Conservation (phyloP, 2,888 invertebrate genomes). For the Rhyacophila evoluta region DNA sequence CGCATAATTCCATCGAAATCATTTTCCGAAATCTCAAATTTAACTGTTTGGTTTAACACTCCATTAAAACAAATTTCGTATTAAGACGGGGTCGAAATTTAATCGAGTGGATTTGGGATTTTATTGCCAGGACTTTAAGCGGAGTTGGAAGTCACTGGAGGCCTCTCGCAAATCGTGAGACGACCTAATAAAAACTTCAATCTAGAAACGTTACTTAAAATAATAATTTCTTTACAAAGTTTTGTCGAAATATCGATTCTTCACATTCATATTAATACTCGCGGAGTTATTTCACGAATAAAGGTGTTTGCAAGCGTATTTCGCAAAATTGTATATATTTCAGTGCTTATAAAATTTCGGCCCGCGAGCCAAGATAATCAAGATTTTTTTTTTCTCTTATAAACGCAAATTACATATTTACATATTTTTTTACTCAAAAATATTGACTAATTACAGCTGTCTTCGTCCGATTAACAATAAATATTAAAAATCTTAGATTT, state of each 20-base stretch:
- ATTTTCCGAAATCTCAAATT: slow-evolving; percentile 2
- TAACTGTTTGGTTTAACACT: slow-evolving; percentile 13
- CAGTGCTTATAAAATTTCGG: no score
- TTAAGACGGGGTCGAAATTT: not conserved
- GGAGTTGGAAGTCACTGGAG: not conserved
- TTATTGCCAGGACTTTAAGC: not conserved
- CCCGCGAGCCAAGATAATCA: no score
- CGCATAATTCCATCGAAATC: not conserved
- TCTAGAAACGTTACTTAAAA: not conserved
- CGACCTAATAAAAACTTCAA: slow-evolving; percentile 2
- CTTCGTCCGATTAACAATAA: no score
- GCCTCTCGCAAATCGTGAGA: not conserved
- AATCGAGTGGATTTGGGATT: not conserved
- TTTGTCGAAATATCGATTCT: not conserved
- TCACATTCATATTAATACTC: not conserved
- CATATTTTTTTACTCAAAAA: no score
- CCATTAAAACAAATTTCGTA: slow-evolving; percentile 9
- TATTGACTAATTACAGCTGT: no score
- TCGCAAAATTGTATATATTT: no score
- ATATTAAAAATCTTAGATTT: no score
- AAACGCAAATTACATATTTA: no score
- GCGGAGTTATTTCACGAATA: not conserved
- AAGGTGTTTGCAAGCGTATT: no score
- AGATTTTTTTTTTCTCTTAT: no score
- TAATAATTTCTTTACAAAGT: not conserved